These are phyloP conservation scores for Spilarctia lutea DNA, from an alignment of 2,888 invertebrate species.

Conservation along the genomic window DNA sequence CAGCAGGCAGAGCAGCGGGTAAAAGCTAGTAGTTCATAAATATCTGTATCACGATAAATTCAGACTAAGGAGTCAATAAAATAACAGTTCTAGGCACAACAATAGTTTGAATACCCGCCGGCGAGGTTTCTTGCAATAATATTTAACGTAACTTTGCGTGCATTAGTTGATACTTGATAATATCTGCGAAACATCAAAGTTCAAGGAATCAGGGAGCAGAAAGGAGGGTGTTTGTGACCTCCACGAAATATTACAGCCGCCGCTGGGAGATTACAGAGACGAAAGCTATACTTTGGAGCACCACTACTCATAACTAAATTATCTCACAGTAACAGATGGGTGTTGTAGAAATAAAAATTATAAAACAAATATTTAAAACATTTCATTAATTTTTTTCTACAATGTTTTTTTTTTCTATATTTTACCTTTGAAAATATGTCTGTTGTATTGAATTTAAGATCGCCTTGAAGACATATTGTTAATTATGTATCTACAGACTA, in stretches of 20 bases:
- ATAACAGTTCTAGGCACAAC: constrained; percentile 21
- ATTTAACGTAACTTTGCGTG: constrained; percentile 47
- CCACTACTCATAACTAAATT: constrained; percentile 58
- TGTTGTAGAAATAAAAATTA: not conserved
- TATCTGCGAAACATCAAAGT: constrained; percentile 45
- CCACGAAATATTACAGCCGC: constrained; percentile 46
- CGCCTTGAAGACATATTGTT: not conserved
- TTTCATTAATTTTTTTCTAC: no score
- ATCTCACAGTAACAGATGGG: constrained; percentile 42
- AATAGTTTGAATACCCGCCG: constrained; percentile 25
- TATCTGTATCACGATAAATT: not conserved
- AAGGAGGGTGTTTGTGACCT: constrained; percentile 36
- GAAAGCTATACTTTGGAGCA: constrained; percentile 55
- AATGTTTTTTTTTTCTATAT: no score
- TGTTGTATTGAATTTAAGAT: not conserved
- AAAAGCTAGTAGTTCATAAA: not conserved
- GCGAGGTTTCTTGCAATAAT: constrained; percentile 42
- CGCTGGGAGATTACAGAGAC: constrained; percentile 52
- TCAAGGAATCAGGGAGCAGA: constrained; percentile 43
- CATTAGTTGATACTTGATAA: constrained; percentile 53
- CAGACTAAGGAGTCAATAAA: not conserved
- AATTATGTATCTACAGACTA: not conserved
- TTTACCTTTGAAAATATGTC: not conserved
- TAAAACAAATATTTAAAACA: no score
- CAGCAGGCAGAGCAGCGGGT: no score